Evolutionary conservation across 1,140 invertebrate species (phyloP).

Genomic region (Potamilus streckersoni): DNA sequence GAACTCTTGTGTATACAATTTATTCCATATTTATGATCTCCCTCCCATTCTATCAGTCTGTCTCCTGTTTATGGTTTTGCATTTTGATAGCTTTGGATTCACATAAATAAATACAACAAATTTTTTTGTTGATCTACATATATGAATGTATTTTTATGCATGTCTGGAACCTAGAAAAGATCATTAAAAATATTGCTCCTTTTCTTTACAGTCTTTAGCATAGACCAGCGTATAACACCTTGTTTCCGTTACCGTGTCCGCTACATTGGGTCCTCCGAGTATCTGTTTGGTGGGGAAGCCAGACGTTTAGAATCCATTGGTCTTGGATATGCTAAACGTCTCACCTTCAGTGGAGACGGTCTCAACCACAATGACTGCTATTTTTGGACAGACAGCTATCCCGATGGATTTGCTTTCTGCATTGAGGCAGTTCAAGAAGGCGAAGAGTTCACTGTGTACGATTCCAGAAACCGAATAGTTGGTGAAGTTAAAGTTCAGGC

Average conservation of each 20-base stretch:
- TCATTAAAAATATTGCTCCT: too few species aligned
- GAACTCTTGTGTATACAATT: too few species aligned
- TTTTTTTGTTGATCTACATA: background rate
- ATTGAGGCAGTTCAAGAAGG: slow-evolving; percentile 75
- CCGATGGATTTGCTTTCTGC: slow-evolving; percentile 79
- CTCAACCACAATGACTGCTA: slow-evolving; percentile 75
- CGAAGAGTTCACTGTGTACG: slow-evolving; percentile 77
- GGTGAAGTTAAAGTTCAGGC: slow-evolving; percentile 45
- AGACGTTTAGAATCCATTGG: slow-evolving; percentile 77
- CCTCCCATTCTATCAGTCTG: background rate
- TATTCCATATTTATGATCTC: too few species aligned
- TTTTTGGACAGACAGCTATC: slow-evolving; percentile 84
- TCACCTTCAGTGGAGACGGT: slow-evolving; percentile 78
- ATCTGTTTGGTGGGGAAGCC: slow-evolving; percentile 76
- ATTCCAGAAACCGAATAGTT: slow-evolving; percentile 75
- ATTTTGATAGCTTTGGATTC: background rate
- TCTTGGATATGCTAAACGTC: slow-evolving; percentile 81
- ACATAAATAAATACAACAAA: background rate
- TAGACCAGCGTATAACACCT: slow-evolving; percentile 78
- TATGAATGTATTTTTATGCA: background rate
- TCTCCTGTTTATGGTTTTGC: slow-evolving; percentile 2
- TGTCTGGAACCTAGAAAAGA: background rate
- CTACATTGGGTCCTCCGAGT: slow-evolving; percentile 73
- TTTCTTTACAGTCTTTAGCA: slow-evolving; percentile 75
- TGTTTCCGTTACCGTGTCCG: slow-evolving; percentile 81